Percentiles rank a stretch among this genome's conserved stretches.
Conservation (phyloP, 2,888 invertebrate species). For the Cantharis rustica region DNA sequence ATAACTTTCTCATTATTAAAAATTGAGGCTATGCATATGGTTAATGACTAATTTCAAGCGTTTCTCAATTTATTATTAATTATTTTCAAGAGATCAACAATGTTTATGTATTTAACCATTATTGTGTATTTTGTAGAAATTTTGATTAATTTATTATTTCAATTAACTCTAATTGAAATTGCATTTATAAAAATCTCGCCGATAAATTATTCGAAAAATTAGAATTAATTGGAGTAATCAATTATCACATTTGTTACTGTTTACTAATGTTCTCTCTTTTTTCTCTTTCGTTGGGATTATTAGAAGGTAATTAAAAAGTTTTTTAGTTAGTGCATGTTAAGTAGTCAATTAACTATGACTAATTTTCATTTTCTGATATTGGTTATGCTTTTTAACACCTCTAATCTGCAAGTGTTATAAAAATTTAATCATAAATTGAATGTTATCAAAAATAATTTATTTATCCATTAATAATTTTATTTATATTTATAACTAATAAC, state of each 20-base stretch:
- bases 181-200: not conserved
- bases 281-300: not conserved
- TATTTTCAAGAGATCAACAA: not conserved
- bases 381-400: not conserved
- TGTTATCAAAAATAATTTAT: not conserved
- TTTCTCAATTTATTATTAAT: not conserved
- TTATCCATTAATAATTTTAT: not conserved
- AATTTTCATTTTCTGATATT: not conserved
- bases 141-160: not conserved
- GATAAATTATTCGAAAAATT: not conserved
- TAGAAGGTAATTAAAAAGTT: constrained; percentile 11
- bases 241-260: not conserved
- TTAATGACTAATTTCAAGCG: not conserved
- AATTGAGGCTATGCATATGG: not conserved
- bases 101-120: not conserved
- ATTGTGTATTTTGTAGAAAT: not conserved
- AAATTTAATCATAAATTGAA: not conserved
- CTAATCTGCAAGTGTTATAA: not conserved
- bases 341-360: not conserved
- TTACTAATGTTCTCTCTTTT: not conserved
- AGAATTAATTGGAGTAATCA: not conserved
- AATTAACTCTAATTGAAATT: not conserved
- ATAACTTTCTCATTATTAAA: not conserved
- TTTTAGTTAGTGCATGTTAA: not conserved
- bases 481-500: not conserved